phyloP scores from a whole-genome alignment of 2,113 vertebrate genomes.

The Xiphophorus couchianus region DNA sequence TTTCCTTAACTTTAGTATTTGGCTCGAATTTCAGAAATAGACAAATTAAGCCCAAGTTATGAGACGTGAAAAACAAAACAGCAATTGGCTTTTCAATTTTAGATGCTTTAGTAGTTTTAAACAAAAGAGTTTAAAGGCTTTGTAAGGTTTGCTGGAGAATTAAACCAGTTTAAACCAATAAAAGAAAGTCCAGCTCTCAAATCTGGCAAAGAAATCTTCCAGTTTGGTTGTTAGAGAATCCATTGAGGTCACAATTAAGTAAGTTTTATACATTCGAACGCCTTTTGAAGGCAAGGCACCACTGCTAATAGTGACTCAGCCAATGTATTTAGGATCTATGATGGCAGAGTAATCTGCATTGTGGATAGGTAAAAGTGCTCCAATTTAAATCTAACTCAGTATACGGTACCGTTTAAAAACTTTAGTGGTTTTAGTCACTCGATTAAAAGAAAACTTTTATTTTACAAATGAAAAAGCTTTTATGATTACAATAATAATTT shows the following conservation, averaged over 20 bases:
- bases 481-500: background rate
- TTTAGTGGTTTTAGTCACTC: background rate
- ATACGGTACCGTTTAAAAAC: background rate
- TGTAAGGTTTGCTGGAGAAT: constrained; percentile 60
- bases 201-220: constrained; percentile 22
- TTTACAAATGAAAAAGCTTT: background rate
- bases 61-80: constrained; percentile 54
- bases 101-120: constrained; percentile 61
- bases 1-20: constrained; percentile 65
- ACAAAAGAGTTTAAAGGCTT: constrained; percentile 49
- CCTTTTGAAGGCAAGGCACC: constrained; percentile 27
- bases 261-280: constrained; percentile 21
- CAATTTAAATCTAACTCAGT: background rate
- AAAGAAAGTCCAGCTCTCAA: constrained; percentile 45
- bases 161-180: constrained; percentile 55
- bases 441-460: background rate
- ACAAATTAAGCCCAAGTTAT: constrained; percentile 76
- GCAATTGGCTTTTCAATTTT: constrained; percentile 68
- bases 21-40: constrained; percentile 84
- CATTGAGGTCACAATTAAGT: constrained; percentile 32
- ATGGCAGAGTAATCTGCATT: constrained; percentile 4
- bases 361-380: background rate
- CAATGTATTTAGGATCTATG: constrained; percentile 11
- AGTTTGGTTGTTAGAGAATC: constrained; percentile 22
- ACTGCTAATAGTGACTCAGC: constrained; percentile 3